Evolutionary conservation across 1,140 invertebrate species (phyloP).

Genomic region (Episyrphus balteatus): DNA sequence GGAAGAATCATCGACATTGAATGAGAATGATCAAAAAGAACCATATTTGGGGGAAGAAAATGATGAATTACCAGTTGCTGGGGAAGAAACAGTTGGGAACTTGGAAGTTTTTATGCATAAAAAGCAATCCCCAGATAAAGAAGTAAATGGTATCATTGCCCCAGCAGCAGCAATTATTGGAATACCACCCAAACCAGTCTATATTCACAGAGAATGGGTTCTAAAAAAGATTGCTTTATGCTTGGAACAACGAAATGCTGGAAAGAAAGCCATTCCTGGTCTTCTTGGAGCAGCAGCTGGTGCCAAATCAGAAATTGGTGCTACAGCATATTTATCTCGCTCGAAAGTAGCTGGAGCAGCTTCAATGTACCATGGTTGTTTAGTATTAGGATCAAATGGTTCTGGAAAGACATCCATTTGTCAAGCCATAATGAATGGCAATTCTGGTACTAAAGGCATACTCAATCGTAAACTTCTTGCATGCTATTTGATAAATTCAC

Average conservation of each 20-base stretch:
- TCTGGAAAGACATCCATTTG: slow-evolving; percentile 80
- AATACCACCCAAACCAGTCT: slow-evolving; percentile 12
- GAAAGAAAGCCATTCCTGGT: slow-evolving; percentile 26
- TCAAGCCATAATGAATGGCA: slow-evolving; percentile 35
- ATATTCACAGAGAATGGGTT: slow-evolving; percentile 72
- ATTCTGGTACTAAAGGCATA: slow-evolving; percentile 35
- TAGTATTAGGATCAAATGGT: slow-evolving; percentile 43
- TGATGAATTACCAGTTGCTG: slow-evolving; percentile 7
- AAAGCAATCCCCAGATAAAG: slow-evolving; percentile 31
- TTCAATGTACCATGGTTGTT: slow-evolving; percentile 32
- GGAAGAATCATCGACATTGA: slow-evolving; percentile 9
- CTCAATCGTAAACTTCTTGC: slow-evolving; percentile 66
- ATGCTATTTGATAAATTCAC: slow-evolving; percentile 61
- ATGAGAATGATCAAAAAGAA: slow-evolving; percentile 7
- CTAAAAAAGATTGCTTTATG: slow-evolving; percentile 89
- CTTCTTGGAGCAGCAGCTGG: slow-evolving; percentile 14
- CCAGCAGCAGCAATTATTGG: slow-evolving; percentile 2
- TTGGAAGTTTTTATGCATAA: slow-evolving; percentile 31
- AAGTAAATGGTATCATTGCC: slow-evolving; percentile 24
- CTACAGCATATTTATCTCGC: slow-evolving; percentile 17
- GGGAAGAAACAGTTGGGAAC: slow-evolving; percentile 24
- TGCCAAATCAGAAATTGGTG: slow-evolving; percentile 3
- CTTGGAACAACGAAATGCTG: slow-evolving; percentile 63
- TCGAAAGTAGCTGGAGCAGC: slow-evolving; percentile 30
- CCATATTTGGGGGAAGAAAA: slow-evolving; percentile 18